Evolutionary conservation across 2,888 invertebrate species (phyloP), one percentile per base, ranked within the genome.

Genomic region (Stegophylla sp.): DNA sequence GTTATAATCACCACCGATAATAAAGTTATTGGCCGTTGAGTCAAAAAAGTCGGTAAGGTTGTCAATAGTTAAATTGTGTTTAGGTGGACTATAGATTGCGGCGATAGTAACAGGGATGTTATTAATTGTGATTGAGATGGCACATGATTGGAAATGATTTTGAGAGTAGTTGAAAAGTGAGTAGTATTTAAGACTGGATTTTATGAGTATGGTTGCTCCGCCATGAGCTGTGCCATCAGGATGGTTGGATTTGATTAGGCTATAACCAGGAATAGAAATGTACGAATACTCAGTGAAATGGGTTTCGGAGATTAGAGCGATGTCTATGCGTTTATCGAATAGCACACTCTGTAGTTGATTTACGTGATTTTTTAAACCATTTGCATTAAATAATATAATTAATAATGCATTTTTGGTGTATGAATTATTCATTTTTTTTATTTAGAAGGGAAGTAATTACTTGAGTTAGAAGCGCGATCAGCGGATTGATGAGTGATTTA

Each of bases 311-410:
- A 51, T 66, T 43, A 66, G 23, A 17, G 64, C 43, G 3, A 66
- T 66, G 17, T 66, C 64, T 15, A 66, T 34, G 28, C 64, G 64
- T 20, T 41, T 64, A 41, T 64, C 41, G 3, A 41, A 66, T 43
- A 34, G 5, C 20, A 69, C n/a, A 51, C 5, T 51, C 12, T 17
- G 26, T 1, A 48, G 4, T 28, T 67, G 12, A 48, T 48, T 45
- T 3, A 26, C 67, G 9, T 67, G 45, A 12, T 64, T 64, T 41
- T 64, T 64, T 41, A 64, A 20, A 41, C 41, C 41, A 12, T 64
- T 64, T 20, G 41, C 64, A 20, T 64, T 64, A 41, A 64, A 63
- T 13, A 34, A 7, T 17, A 63, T n/a, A 9, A 63, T 63, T 34
- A 9, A 41, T 41, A 41, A 41, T 3, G 41, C 41, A 12, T 64